Base-by-base conservation (phyloP, 2,113 vertebrate species). In the Sinocyclocheilus maitianheensis region DNA sequence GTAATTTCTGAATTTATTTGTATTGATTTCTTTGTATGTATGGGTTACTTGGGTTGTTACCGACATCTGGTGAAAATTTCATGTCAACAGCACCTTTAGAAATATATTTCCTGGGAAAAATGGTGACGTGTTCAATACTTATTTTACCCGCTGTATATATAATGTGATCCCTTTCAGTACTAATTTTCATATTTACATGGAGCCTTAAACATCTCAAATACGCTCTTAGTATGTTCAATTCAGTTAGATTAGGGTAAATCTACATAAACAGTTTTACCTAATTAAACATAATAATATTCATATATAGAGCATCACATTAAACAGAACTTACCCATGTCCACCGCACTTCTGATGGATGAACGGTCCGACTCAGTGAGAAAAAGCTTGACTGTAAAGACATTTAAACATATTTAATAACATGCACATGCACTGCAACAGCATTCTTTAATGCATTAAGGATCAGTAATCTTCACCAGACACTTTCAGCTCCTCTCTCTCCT, bases 401-500 rank as follows among this genome's bases (percentile, higher is more conserved):
- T 77, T 5, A 74, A 89, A 91, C 48, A 82, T 8, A 63, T 46
- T 22, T 58, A 77, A 60, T 67, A 18, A 18, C 26, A 4, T 18
- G n/a, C 9, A 46, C 81, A 74, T 14, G 60, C 13, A 77, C 40
- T 58, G 43, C 55, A 83, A 72, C 7, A 11, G 30, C 0, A 16
- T 55, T 30, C 2, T 14, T 20, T 9, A 30, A 20, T 4, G 16
- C 37, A 43, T 37, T 40, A 40, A 72, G 18, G 18, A 72, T 22
- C 69, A 34, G 76, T 34, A 34, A 77, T n/a, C 88, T 95, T 93
- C 92, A 99, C 98, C 98, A 90, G 97, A 97, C 81, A 99, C 97
- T 91, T 98, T 98, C 90, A 99, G 92, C 89, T 99, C 98, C 90
- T 98, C 97, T 89, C 98, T 96, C 92, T 99, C 98, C 90, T 99